Base-by-base conservation (phyloP, 2,888 invertebrate genomes). In the Dendrolimus houi region DNA sequence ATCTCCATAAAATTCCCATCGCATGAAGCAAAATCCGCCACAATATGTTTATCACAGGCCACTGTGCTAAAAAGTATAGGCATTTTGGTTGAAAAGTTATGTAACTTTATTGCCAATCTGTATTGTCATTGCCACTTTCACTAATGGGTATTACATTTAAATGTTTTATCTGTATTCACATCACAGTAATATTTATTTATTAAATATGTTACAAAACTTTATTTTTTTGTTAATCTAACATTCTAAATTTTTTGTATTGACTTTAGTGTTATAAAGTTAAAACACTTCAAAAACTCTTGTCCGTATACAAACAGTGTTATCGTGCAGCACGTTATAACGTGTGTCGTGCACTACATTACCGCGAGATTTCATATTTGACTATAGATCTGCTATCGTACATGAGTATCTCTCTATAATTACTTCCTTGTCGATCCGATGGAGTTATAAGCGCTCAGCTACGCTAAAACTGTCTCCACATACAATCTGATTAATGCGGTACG, bases 1-100 rank as follows among this genome's bases (percentile, higher is more conserved):
- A 98, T 97, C 87, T 98, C 98, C 3, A 94, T 93, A 83, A 98
- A 98, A 82, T 98, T 98, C 0, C 98, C 98, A 64, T 96, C 94
- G 78, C 97, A 98, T 14, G 95, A 93, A 0, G 98, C 98, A 91
- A 96, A 95, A 79, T 96, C 96, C 0, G 95, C 94, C 52, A 97
- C 85, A 47, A 98, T 93, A 0, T 93, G 94, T 54, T 92, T 93
- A 55, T 96, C 95, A 64, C 96, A 91, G 7, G 97, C 94, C 62
- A 98, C 94, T 2, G 97, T 96, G 79, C 96, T 95, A 81, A 96
- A 98, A 60, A 98, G 82, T 65, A 98, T 95, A 14, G 98, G 97
- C 98, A 98, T 98, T 71, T 63, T 78, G 41, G 60, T 9, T 56
- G 12, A 53, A n/a, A 40, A 47, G 7, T 47, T 47, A 47, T 47